Conservation (phyloP, 2,888 invertebrate species). For the Danaus chrysippus region DNA sequence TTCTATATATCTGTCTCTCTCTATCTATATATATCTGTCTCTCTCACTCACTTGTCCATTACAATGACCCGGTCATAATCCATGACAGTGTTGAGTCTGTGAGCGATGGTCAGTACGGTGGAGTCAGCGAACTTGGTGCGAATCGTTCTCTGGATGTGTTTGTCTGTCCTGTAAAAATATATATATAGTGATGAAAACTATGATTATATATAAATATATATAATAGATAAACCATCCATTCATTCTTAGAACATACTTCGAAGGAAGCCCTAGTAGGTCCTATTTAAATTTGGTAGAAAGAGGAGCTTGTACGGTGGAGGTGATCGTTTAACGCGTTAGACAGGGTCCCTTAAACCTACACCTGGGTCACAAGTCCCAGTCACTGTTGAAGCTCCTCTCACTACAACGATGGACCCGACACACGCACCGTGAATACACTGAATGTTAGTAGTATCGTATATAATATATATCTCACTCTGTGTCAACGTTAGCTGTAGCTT, state of each 20-base stretch:
- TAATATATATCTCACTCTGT: constrained; percentile 80
- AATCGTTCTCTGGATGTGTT: constrained; percentile 87
- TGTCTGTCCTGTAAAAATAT: constrained; percentile 79
- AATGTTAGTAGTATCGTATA: too few species aligned
- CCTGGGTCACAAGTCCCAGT: too few species aligned
- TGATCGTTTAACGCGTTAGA: too few species aligned
- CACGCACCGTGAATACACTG: too few species aligned
- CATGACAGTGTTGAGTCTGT: constrained; percentile 91
- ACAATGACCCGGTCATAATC: constrained; percentile 90
- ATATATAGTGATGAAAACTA: not conserved
- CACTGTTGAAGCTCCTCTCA: too few species aligned
- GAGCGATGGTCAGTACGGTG: constrained; percentile 90
- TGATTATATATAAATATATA: not conserved
- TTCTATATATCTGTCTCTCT: not conserved
- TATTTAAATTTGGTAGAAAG: too few species aligned
- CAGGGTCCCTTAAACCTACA: too few species aligned
- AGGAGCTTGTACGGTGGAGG: too few species aligned
- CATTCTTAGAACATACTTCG: too few species aligned
- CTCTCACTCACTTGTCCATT: constrained; percentile 81
- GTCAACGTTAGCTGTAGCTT: constrained; percentile 95
- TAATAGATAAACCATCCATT: not conserved
- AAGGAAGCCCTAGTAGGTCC: too few species aligned
- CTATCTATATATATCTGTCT: not conserved
- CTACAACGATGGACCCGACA: too few species aligned
- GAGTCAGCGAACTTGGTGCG: constrained; percentile 83